Conservation (phyloP, 2,888 invertebrate genomes). For the Polymixis lichenea region DNA sequence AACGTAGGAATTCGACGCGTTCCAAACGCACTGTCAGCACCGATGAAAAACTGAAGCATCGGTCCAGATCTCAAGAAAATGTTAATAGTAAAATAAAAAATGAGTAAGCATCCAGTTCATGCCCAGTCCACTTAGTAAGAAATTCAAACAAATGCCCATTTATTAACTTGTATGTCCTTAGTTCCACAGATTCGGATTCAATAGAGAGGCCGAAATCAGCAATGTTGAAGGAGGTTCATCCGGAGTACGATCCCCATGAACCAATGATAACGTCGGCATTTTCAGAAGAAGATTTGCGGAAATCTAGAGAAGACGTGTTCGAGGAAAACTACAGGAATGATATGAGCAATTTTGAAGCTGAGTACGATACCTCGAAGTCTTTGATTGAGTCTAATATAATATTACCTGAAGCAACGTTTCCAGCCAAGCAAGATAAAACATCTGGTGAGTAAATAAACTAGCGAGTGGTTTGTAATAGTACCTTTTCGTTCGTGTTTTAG, state of each 20-base stretch:
- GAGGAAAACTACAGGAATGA: conserved; percentile 83
- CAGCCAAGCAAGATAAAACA: conserved; percentile 77
- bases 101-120: conserved; percentile 77
- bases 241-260: conserved; percentile 88
- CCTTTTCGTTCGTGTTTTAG: not conserved
- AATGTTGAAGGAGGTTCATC: conserved; percentile 85
- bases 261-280: conserved; percentile 89
- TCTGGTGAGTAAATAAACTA: conserved; percentile 72
- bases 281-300: conserved; percentile 86
- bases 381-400: conserved; percentile 78
- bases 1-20: conserved; percentile 66
- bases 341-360: conserved; percentile 75
- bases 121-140: not conserved
- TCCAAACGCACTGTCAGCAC: conserved; percentile 74
- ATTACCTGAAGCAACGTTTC: conserved; percentile 73
- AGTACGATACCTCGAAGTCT: conserved; percentile 80
- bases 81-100: conserved; percentile 80
- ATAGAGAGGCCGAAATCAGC: conserved; percentile 88
- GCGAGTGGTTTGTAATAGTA: not conserved
- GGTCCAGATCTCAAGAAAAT: conserved; percentile 85
- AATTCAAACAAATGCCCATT: not conserved
- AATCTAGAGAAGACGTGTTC: conserved; percentile 84
- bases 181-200: conserved; percentile 87
- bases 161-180: conserved; percentile 62
- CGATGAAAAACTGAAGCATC: conserved; percentile 79